Evolutionary conservation across 2,113 vertebrate genomes (phyloP), one percentile per base, ranked within the genome.

Genomic region (Toxotes chatareus): DNA sequence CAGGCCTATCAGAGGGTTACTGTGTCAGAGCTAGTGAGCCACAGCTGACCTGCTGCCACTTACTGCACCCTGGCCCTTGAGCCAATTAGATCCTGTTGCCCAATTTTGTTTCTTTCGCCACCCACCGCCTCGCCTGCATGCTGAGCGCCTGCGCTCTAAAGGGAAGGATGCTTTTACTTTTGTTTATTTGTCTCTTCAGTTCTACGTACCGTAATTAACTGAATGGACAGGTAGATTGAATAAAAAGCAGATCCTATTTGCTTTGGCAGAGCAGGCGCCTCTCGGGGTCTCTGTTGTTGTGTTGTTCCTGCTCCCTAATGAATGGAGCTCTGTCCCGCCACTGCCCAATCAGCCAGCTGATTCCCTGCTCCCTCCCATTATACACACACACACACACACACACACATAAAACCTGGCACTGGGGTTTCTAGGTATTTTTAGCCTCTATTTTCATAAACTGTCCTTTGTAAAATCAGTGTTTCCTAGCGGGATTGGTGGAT

Each of bases 321-420:
- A 88, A 88, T 76, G 63, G 16, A 83, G 71, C 83, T 76, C 80
- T 83, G 86, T 85, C 79, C 69, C 9, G 3, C 38, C 49, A 55
- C 46, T 46, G 77, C 49, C 62, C 63, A 66, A 57, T 70, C 76
- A 76, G 61, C 67, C 72, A 82, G 69, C 82, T 68, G 74, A 69
- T 64, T 65, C 73, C 66, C 49, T 73, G 13, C 34, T 67, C 66
- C 13, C 36, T 64, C 59, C 49, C 80, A 79, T 67, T 60, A 84
- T 16, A 2, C 42, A 79, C 16, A 36, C 71, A 42, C 69, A 62
- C 49, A 82, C 49, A 53, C 62, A 51, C 36, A 36, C 19, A 40
- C 47, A 44, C 61, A 44, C 44, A 55, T 14, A 53, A 53, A 82
- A 55, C 36, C 11, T 77, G 47, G 61, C 68, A 13, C 40, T 51